Base-by-base conservation (phyloP, 2,797 vertebrate species). In the Eulemur mongoz region DNA sequence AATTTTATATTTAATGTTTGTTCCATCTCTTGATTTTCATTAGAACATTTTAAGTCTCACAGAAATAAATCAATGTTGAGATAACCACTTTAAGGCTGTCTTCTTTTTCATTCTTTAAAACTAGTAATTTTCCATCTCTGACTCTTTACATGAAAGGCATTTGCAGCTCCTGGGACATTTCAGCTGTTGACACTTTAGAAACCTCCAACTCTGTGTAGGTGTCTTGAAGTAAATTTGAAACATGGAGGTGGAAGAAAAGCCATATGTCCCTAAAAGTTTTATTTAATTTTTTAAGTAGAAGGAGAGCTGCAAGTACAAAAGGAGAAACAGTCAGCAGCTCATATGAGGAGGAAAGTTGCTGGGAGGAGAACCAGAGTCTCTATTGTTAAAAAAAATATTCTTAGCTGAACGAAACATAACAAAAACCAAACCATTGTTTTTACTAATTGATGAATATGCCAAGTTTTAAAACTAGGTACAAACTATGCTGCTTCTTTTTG, bases 171-270 rank as follows among this genome's bases (percentile, higher is more conserved):
- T 76, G 82, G 95, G 95, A 96, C 94, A 93, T 97, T 92, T 97
- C 96, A 96, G 93, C 92, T 95, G 95, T 97, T 97, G 95, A 96
- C 97, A 96, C 96, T 76, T 97, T 69, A 91, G 94, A 91, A 97
- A 96, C 97, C 97, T 98, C 96, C 97, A 97, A 90, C 94, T 97
- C 95, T 91, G 92, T 89, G 97, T 97, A 97, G 97, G 98, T 88
- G 95, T 97, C 96, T 85, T 73, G 76, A 95, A 98, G 92, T 97
- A 96, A 97, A 96, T 97, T 96, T 97, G 96, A 97, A 98, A 95
- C 93, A 87, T 93, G 97, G 98, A 97, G 97, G 97, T 97, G 97
- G 97, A 96, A 97, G 85, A 93, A 97, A 94, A 97, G 86, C 97
- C 97, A 97, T 97, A 97, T 97, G 98, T 97, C 96, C 96, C 94